A percentile compares a stretch with the other conserved stretches of the same genome.
Evolutionary conservation across 2,797 vertebrate species (phyloP).

Genomic region (Hydrolagus colliei): DNA sequence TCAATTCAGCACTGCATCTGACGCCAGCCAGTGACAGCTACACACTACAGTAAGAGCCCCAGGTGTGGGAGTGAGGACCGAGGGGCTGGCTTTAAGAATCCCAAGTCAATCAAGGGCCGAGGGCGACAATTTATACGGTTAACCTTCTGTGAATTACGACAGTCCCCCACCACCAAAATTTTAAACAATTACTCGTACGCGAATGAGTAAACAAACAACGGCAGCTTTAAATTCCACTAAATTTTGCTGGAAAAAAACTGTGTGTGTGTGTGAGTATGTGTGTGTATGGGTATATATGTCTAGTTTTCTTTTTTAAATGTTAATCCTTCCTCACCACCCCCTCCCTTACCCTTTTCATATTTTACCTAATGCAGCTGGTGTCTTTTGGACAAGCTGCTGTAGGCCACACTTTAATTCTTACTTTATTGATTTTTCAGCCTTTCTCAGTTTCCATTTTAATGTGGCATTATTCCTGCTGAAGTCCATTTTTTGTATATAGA

Average conservation of each 20-base stretch:
- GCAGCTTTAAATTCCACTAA: constrained; percentile 48
- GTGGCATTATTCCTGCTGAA: constrained; percentile 49
- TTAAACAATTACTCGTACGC: constrained; percentile 55
- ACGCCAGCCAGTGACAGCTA: constrained; percentile 86
- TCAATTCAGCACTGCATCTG: constrained; percentile 87
- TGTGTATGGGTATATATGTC: constrained; percentile 32
- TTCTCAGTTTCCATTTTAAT: constrained; percentile 63
- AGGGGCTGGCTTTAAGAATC: constrained; percentile 75
- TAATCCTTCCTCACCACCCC: constrained; percentile 40
- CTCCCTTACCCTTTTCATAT: constrained; percentile 38
- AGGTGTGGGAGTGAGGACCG: constrained; percentile 76
- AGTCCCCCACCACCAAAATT: constrained; percentile 44
- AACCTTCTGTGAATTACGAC: constrained; percentile 75
- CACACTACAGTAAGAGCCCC: constrained; percentile 79
- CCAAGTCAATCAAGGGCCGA: constrained; percentile 82
- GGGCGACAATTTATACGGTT: constrained; percentile 74
- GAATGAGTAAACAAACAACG: constrained; percentile 54
- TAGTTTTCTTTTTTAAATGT: constrained; percentile 52
- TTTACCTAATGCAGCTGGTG: constrained; percentile 54
- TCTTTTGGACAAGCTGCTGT: constrained; percentile 44
- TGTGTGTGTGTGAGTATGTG: background rate
- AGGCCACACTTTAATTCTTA: constrained; percentile 64
- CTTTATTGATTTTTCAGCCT: constrained; percentile 67
- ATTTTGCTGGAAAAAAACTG: background rate
- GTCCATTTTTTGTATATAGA: constrained; percentile 10